Percentiles rank a stretch among this genome's conserved stretches.
These are phyloP conservation scores for Euplagia quadripunctaria DNA, from an alignment of 2,888 invertebrate genomes.

Conservation along the genomic window DNA sequence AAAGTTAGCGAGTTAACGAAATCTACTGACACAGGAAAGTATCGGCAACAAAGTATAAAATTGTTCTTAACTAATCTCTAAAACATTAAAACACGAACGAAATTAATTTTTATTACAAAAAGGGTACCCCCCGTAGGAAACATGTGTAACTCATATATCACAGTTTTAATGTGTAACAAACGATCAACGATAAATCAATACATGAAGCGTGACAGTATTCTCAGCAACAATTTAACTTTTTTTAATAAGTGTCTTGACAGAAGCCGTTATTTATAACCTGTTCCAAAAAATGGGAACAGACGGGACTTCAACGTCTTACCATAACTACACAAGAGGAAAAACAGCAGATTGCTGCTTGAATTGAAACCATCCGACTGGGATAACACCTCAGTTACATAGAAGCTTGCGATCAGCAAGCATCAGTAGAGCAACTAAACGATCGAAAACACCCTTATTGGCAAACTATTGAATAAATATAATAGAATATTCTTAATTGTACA, in stretches of 20 bases:
- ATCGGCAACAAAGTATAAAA: neutral
- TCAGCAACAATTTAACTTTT: slow-evolving; percentile 23
- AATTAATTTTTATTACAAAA: slow-evolving; percentile 3
- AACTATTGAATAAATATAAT: too few species aligned
- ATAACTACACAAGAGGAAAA: neutral
- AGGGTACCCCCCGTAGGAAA: slow-evolving; percentile 24
- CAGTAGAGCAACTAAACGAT: too few species aligned
- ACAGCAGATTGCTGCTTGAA: neutral
- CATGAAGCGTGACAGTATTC: slow-evolving; percentile 20
- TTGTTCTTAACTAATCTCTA: neutral
- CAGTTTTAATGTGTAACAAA: slow-evolving; percentile 22
- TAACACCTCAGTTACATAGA: neutral
- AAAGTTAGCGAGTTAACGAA: too few species aligned
- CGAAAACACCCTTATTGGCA: too few species aligned
- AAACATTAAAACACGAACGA: neutral
- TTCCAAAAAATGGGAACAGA: neutral
- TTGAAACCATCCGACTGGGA: neutral
- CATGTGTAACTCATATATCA: slow-evolving; percentile 38
- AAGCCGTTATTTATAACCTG: neutral
- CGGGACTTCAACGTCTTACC: neutral
- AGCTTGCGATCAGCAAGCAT: too few species aligned
- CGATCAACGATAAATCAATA: slow-evolving; percentile 19
- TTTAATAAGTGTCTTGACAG: neutral
- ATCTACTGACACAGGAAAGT: too few species aligned
- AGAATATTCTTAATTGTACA: too few species aligned